Conservation (phyloP, 2,888 invertebrate species). For the Acronicta alni region DNA sequence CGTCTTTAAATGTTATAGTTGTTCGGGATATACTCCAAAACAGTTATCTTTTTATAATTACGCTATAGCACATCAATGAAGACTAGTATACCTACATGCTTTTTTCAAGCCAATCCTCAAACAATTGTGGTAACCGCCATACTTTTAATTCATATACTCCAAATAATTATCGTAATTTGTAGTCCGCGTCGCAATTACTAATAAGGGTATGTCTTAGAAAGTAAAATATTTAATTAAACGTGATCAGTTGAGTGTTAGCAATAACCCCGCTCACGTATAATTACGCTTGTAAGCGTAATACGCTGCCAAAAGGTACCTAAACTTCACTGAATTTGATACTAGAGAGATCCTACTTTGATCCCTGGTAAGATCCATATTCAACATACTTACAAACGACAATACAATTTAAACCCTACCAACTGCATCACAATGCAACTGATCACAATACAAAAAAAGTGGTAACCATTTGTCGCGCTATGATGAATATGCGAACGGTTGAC, state of each 20-base stretch:
- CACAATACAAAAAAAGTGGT: background rate
- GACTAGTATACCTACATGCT: too few relatives aligned
- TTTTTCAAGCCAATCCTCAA: background rate
- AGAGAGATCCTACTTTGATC: too few relatives aligned
- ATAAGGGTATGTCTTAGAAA: constrained; percentile 11
- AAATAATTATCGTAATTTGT: background rate
- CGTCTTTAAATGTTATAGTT: background rate
- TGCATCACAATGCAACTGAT: background rate
- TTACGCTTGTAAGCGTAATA: too few relatives aligned
- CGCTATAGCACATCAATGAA: too few relatives aligned
- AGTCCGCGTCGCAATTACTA: background rate
- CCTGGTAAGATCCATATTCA: too few relatives aligned
- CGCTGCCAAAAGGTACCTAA: too few relatives aligned
- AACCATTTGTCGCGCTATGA: too few relatives aligned
- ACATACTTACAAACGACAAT: too few relatives aligned
- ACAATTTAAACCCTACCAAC: background rate
- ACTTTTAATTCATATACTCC: too few relatives aligned
- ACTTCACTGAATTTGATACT: too few relatives aligned
- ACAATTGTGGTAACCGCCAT: background rate
- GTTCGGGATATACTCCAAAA: constrained; percentile 2
- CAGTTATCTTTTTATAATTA: too few relatives aligned
- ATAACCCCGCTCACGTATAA: background rate
- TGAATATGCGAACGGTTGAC: background rate
- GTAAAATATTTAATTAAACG: background rate
- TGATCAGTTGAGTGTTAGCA: background rate